A percentile compares a stretch with the other conserved stretches of the same genome.
These are phyloP conservation scores for Himalopsyche tibetana DNA, from an alignment of 2,888 invertebrate species.

Conservation along the genomic window DNA sequence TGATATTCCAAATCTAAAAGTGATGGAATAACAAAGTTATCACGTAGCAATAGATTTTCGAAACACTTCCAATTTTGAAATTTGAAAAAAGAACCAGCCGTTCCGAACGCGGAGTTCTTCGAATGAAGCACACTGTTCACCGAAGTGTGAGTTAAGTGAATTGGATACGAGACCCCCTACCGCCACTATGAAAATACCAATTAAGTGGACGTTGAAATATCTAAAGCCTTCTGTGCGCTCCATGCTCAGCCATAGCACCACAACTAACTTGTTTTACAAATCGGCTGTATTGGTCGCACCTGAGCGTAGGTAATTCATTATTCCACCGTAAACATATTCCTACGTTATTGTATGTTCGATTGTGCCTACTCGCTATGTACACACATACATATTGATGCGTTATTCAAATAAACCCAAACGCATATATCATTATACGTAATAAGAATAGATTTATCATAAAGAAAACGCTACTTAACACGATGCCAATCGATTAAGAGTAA, in stretches of 20 bases:
- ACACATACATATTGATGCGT: neutral
- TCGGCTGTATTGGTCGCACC: conserved; percentile 32
- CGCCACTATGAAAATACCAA: conserved; percentile 65
- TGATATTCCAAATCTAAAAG: no score
- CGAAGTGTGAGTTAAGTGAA: conserved; percentile 64
- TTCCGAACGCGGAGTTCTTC: conserved; percentile 48
- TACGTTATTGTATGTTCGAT: conserved; percentile 20
- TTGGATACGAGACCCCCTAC: conserved; percentile 63
- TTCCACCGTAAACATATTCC: conserved; percentile 18
- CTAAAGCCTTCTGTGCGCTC: conserved; percentile 63
- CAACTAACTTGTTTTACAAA: conserved; percentile 29
- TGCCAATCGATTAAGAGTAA: no score
- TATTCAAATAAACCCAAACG: conserved; percentile 21
- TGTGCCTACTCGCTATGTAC: conserved; percentile 5
- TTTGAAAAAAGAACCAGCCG: neutral
- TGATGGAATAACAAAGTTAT: no score
- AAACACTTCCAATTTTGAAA: neutral
- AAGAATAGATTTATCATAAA: conserved; percentile 5
- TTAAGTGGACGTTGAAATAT: conserved; percentile 65
- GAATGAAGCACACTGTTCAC: conserved; percentile 55
- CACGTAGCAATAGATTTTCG: no score
- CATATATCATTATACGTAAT: neutral
- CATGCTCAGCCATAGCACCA: neutral
- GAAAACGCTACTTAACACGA: neutral
- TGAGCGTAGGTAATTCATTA: conserved; percentile 38